Evolutionary conservation across 2,888 invertebrate species (phyloP).

Genomic region (Hypolimnas misippus): DNA sequence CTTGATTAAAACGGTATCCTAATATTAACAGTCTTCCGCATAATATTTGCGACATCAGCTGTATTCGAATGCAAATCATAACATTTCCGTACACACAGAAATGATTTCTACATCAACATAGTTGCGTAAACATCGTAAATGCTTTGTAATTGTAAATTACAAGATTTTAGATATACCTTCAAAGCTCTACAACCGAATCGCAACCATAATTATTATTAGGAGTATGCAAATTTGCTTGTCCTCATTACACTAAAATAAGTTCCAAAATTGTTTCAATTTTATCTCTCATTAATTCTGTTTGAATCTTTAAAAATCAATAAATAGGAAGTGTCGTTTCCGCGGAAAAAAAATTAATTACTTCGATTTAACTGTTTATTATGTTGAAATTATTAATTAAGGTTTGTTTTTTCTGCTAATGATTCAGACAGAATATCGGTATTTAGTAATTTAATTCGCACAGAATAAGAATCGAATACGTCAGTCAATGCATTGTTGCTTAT

Average conservation of each 20-base stretch:
- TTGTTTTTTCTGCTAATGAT: not conserved
- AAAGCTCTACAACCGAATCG: not conserved
- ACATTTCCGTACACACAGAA: conserved; percentile 55
- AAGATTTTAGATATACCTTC: conserved; percentile 33
- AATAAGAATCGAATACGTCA: not conserved
- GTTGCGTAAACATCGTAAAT: conserved; percentile 44
- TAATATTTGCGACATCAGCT: conserved; percentile 52
- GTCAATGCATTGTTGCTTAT: not conserved
- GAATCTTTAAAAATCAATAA: not conserved
- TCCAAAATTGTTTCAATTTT: not conserved
- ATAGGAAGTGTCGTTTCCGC: conserved; percentile 4
- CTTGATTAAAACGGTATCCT: conserved; percentile 21
- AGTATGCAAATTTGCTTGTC: not conserved
- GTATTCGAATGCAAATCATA: conserved; percentile 58
- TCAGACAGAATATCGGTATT: not conserved
- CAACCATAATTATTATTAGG: not conserved
- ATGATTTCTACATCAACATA: conserved; percentile 50
- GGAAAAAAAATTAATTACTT: conserved; percentile 6
- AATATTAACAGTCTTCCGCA: conserved; percentile 35
- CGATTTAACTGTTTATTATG: not conserved
- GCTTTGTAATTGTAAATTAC: conserved; percentile 46
- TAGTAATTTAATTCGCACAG: not conserved
- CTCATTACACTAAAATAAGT: not conserved
- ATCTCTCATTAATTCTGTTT: not conserved
- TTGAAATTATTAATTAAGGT: not conserved